Base-by-base conservation (phyloP, 1,140 invertebrate genomes). In the Trigoniulus corallinus region DNA sequence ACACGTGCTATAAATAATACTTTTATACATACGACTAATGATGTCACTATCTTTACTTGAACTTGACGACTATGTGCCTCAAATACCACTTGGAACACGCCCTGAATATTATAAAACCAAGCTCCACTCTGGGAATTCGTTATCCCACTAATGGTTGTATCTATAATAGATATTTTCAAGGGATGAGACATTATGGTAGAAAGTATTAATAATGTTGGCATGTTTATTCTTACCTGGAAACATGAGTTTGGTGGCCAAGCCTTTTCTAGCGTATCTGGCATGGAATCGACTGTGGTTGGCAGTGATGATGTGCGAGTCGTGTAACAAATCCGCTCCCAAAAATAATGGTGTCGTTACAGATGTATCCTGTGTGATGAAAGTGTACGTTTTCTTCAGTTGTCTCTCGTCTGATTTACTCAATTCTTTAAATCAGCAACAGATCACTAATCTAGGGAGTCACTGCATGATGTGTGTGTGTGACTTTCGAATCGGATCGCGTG, bases 51-150 rank as follows among this genome's bases (percentile, higher is more conserved):
- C 2, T 55, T 52, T 40, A 50, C 53, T 52, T 61, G 60, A 20
- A 58, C 29, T 2, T 37, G 15, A 23, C 34, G 40, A n/a, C 50
- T 34, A 4, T 59, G 57, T 34, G 58, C 57, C 40, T 60, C 56
- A 55, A 62, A 62, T 1, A 56, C 49, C 2, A 54, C 55, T 49
- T 59, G 24, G 25, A 62, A 61, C 34, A 62, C 22, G n/a, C 61
- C 61, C 13, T 58, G 57, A 7, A 61, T 53, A 20, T 23, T 58
- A 54, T 61, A 61, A 47, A 61, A 62, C 57, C 60, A 62, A 0
- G 59, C 52, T 15, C 50, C 50, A 34, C 24, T 48, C 12, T 47
- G 43, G 13, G 50, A 52, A n/a, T 62, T 58, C n/a, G 34, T 46
- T 1, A 57, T 37, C 1, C 57, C 59, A 23, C 50, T 39, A 7